Evolutionary conservation across 2,113 vertebrate genomes (phyloP).

Genomic region (Gambusia affinis): DNA sequence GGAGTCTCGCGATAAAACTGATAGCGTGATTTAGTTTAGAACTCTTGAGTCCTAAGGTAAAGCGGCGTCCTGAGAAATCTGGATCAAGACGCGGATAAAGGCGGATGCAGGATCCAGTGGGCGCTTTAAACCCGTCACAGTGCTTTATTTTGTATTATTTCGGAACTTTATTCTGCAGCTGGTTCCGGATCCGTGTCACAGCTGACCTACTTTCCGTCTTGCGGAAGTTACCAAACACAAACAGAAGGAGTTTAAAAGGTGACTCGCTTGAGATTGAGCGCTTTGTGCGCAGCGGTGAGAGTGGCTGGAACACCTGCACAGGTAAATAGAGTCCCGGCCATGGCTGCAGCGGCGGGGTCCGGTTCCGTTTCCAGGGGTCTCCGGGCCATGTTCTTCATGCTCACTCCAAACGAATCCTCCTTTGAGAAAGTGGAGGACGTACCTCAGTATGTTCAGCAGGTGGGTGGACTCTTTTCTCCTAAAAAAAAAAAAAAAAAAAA

Average conservation of each 20-base stretch:
- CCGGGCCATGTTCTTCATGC: constrained; percentile 83
- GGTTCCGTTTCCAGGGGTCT: constrained; percentile 67
- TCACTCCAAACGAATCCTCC: constrained; percentile 85
- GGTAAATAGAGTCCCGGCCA: constrained; percentile 16
- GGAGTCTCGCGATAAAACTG: constrained; percentile 49
- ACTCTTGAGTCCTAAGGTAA: constrained; percentile 2
- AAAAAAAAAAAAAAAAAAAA: background rate
- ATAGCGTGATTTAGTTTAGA: background rate
- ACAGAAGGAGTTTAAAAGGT: background rate
- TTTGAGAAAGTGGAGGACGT: constrained; percentile 85
- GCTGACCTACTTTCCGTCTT: constrained; percentile 38
- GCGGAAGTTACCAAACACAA: background rate
- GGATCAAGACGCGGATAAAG: background rate
- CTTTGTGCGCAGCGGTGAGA: too few relatives aligned
- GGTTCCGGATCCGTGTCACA: background rate
- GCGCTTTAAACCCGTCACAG: background rate
- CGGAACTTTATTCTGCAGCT: background rate
- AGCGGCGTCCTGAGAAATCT: background rate
- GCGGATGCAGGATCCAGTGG: background rate
- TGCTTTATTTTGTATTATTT: background rate
- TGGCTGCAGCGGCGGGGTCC: constrained; percentile 38
- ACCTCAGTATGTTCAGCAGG: constrained; percentile 88
- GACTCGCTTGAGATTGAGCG: too few relatives aligned
- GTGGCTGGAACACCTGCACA: constrained; percentile 34
- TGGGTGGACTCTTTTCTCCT: constrained; percentile 53